Evolutionary conservation across 1,140 invertebrate genomes (phyloP).

Genomic region (Bombus consobrinus): DNA sequence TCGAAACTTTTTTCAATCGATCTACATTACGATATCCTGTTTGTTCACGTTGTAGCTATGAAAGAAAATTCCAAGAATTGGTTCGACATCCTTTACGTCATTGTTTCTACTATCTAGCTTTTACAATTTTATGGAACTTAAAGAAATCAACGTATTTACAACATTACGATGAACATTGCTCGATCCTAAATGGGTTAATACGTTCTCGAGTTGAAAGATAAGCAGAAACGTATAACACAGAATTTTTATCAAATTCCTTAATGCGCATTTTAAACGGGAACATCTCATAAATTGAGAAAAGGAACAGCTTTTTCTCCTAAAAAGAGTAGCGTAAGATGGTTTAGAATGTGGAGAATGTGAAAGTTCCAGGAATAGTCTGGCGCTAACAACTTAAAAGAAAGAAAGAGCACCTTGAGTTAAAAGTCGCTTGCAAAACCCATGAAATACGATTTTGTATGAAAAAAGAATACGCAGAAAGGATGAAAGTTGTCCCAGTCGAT

Average conservation of each 20-base stretch:
- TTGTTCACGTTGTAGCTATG: too few relatives aligned
- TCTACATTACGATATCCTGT: too few relatives aligned
- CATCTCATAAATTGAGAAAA: not conserved
- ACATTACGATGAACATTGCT: too few relatives aligned
- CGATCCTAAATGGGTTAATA: not conserved
- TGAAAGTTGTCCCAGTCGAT: not conserved
- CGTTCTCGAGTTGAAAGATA: not conserved
- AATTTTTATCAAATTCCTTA: not conserved
- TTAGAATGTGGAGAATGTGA: constrained; percentile 6
- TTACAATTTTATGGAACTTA: too few relatives aligned
- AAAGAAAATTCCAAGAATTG: too few relatives aligned
- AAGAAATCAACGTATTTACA: too few relatives aligned
- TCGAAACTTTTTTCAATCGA: too few relatives aligned
- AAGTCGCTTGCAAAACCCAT: not conserved
- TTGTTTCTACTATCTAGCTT: too few relatives aligned
- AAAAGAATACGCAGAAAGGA: not conserved
- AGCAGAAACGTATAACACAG: not conserved
- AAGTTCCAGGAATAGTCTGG: constrained; percentile 14
- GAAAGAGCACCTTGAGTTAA: not conserved
- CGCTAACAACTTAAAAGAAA: not conserved
- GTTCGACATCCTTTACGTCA: too few relatives aligned
- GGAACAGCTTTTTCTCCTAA: not conserved
- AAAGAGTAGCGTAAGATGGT: not conserved
- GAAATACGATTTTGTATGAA: not conserved
- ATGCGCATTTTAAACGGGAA: not conserved